phyloP scores from a whole-genome alignment of 2,797 vertebrate species.

The Pangasius djambal region DNA sequence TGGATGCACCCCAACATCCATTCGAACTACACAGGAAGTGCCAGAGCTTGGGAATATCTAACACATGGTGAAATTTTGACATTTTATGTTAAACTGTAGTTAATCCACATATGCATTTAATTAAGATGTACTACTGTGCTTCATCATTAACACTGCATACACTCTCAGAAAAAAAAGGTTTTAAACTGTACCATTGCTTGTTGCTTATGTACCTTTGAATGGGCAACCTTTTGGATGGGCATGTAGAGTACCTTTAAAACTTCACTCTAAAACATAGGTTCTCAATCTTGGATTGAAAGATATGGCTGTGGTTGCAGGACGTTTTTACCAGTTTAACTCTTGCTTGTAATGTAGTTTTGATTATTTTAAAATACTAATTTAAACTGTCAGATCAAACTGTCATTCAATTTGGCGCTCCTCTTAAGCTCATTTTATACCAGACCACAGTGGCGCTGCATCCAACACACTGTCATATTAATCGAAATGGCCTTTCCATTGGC shows the following conservation, averaged over 20 bases:
- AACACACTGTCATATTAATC: conserved; percentile 10
- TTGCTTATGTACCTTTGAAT: neutral
- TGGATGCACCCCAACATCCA: neutral
- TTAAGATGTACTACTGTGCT: neutral
- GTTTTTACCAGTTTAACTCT: neutral
- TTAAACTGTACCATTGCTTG: neutral
- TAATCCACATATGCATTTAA: neutral
- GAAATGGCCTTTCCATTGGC: neutral
- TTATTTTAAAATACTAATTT: conserved; percentile 14
- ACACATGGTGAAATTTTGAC: neutral
- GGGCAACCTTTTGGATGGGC: neutral
- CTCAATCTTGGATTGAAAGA: neutral
- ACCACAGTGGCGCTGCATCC: neutral
- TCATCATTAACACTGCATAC: neutral
- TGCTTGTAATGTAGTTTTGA: neutral
- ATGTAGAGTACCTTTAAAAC: neutral
- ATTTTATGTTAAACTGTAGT: neutral
- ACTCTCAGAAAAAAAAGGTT: neutral
- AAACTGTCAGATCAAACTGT: conserved; percentile 6
- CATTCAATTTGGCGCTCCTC: conserved; percentile 5
- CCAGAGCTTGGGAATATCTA: neutral
- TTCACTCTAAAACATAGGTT: neutral
- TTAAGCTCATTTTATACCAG: neutral
- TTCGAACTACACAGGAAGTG: neutral
- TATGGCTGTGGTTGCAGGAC: neutral